phyloP scores from a whole-genome alignment of 2,113 vertebrate species.

The Craseonycteris thonglongyai region DNA sequence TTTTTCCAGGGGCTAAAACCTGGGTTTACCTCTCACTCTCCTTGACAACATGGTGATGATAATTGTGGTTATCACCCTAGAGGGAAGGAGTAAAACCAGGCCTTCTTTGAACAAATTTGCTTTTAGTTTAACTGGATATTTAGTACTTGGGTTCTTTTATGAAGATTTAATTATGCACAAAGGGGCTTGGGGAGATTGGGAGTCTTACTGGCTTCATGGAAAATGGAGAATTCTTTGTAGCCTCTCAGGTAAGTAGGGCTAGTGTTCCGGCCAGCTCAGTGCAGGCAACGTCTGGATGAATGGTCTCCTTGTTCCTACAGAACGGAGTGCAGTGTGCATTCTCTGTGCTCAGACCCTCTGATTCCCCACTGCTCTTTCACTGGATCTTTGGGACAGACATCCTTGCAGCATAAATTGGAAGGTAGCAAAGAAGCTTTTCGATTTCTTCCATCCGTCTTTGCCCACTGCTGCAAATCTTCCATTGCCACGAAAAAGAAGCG shows the following conservation, averaged over 20 bases:
- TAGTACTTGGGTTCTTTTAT: slow-evolving; percentile 26
- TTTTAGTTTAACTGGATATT: slow-evolving; percentile 44
- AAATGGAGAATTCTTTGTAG: slow-evolving; percentile 51
- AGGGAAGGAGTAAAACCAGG: background rate
- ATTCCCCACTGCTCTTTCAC: slow-evolving; percentile 1
- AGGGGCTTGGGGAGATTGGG: background rate
- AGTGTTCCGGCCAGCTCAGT: slow-evolving; percentile 51
- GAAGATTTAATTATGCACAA: slow-evolving; percentile 39
- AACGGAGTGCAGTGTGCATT: slow-evolving; percentile 53
- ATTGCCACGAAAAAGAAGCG: background rate
- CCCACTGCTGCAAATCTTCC: background rate
- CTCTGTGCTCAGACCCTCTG: slow-evolving; percentile 17
- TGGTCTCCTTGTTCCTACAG: slow-evolving; percentile 61
- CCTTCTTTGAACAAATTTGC: background rate
- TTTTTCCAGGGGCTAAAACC: background rate
- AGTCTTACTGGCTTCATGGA: slow-evolving; percentile 40
- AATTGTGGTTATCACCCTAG: background rate
- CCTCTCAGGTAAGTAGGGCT: slow-evolving; percentile 51
- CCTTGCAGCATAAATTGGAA: slow-evolving; percentile 35
- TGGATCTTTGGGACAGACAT: slow-evolving; percentile 9
- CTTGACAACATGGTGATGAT: background rate
- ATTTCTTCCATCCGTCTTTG: background rate
- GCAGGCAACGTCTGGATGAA: slow-evolving; percentile 53
- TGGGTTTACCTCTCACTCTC: background rate
- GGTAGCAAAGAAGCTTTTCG: slow-evolving; percentile 1